Evolutionary conservation across 2,113 vertebrate genomes (phyloP), one percentile per base, ranked within the genome.

Genomic region (Rissa tridactyla): DNA sequence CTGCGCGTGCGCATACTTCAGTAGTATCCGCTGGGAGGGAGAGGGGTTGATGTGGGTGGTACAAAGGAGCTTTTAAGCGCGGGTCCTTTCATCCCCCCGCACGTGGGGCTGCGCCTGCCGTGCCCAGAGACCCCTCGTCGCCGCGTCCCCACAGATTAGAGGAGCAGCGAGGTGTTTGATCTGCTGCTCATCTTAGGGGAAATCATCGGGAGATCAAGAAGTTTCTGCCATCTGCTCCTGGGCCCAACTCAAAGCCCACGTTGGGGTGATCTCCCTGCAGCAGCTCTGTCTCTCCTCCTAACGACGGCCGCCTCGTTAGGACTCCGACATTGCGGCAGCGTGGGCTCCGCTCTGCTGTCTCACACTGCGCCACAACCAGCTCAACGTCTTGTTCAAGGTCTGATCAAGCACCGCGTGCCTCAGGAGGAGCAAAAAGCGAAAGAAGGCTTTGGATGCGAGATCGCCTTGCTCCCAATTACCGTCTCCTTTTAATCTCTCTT

Each of bases 71-170:
- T 60, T n/a, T 32, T 40, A 36, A 82, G 32, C 2, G 0, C 36
- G 2, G 0, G 0, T 30, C 25, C 52, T 52, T 70, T 55, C 58
- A 49, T 68, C 27, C 5, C 4, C 29, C 10, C 17, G 0, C 1
- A 7, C 6, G 19, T 3, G 29, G 69, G 22, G 40, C 55, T 32
- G 30, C 4, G 7, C 17, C 60, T n/a, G 25, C 27, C 3, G 4
- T 22, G 62, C 55, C 13, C 23, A 42, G 40, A 0, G 1, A 40
- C 9, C 18, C 22, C 83, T 65, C 23, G 0, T 8, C 21, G 23
- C 25, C 6, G 27, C 15, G 0, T 11, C 44, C 70, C 60, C 52
- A 44, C 11, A 5, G 26, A 26, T 44, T 19, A 22, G 52, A n/a
- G 54, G 26, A 65, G 66, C 73, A 61, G 16, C 9, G 10, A 34